Conservation (phyloP, 2,888 invertebrate genomes). For the Entomobrya multifasciata region DNA sequence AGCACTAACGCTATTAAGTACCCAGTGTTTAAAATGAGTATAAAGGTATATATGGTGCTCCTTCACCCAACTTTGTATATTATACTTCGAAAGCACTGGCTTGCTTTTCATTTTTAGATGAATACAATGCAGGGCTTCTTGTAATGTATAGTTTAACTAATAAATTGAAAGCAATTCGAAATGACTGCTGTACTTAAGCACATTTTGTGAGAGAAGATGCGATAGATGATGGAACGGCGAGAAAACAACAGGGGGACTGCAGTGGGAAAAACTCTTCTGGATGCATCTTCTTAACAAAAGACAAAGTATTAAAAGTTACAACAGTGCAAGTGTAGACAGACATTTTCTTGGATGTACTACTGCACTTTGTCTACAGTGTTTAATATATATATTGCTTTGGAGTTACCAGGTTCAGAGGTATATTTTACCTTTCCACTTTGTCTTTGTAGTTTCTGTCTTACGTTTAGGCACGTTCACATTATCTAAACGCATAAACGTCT, state of each 20-base stretch:
- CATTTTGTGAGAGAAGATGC: too few species aligned
- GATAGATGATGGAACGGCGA: not conserved
- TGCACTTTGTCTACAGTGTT: too few species aligned
- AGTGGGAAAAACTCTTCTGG: not conserved
- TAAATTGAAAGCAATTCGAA: constrained; percentile 59
- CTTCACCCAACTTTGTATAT: not conserved
- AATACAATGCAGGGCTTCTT: not conserved
- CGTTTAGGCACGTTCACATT: not conserved
- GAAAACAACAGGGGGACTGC: not conserved
- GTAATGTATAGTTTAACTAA: constrained; percentile 24
- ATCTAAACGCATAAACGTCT: constrained; percentile 16
- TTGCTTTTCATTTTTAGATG: too few species aligned
- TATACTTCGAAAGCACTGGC: not conserved
- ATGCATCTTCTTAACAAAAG: not conserved
- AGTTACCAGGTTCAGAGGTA: constrained; percentile 47
- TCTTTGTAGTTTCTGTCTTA: not conserved
- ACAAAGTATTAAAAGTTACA: too few species aligned
- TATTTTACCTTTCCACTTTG: not conserved
- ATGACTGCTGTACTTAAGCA: constrained; percentile 14
- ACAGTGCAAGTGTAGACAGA: too few species aligned
- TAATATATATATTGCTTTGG: too few species aligned
- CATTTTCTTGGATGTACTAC: not conserved
- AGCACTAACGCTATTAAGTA: constrained; percentile 41
- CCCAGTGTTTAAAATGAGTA: not conserved
- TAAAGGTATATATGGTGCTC: constrained; percentile 1